These are phyloP conservation scores for Meliscaeva auricollis DNA, from an alignment of 2,888 invertebrate genomes.

Conservation along the genomic window DNA sequence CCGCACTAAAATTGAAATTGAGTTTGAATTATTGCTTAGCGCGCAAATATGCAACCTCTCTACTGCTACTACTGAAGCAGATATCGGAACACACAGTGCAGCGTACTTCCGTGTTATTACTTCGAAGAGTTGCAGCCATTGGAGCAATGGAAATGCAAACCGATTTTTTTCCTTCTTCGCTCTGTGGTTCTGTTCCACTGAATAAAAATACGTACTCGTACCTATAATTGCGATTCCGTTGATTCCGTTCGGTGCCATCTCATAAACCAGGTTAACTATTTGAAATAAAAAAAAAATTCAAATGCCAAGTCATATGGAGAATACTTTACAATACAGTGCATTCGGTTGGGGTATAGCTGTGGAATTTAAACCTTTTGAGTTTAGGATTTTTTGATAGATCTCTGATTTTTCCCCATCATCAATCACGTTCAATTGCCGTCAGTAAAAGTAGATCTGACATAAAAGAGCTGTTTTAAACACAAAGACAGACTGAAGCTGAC, in stretches of 20 bases:
- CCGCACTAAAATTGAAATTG: background rate
- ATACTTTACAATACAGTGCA: background rate
- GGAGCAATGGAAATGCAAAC: slow-evolving; percentile 60
- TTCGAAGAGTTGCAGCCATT: slow-evolving; percentile 44
- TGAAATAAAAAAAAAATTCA: slow-evolving; percentile 22
- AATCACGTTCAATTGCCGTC: slow-evolving; percentile 1
- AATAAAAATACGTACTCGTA: slow-evolving; percentile 1
- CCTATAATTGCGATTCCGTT: background rate
- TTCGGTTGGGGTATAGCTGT: background rate
- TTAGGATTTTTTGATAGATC: slow-evolving; percentile 3
- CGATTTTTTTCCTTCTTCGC: slow-evolving; percentile 27
- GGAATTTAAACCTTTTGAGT: background rate
- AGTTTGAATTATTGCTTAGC: slow-evolving; percentile 50
- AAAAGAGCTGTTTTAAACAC: slow-evolving; percentile 1
- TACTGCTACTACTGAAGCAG: slow-evolving; percentile 17
- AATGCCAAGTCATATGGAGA: slow-evolving; percentile 7
- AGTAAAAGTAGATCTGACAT: slow-evolving; percentile 20
- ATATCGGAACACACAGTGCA: slow-evolving; percentile 63
- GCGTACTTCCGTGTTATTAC: slow-evolving; percentile 70
- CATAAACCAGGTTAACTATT: slow-evolving; percentile 43
- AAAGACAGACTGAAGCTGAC: slow-evolving; percentile 15
- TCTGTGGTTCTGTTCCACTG: slow-evolving; percentile 50
- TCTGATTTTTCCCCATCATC: slow-evolving; percentile 11
- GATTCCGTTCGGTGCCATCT: slow-evolving; percentile 36
- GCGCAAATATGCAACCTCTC: slow-evolving; percentile 37